A percentile compares a stretch with the other conserved stretches of the same genome.
phyloP scores from a whole-genome alignment of 2,797 vertebrate genomes.

The Enteromius viviparus region DNA sequence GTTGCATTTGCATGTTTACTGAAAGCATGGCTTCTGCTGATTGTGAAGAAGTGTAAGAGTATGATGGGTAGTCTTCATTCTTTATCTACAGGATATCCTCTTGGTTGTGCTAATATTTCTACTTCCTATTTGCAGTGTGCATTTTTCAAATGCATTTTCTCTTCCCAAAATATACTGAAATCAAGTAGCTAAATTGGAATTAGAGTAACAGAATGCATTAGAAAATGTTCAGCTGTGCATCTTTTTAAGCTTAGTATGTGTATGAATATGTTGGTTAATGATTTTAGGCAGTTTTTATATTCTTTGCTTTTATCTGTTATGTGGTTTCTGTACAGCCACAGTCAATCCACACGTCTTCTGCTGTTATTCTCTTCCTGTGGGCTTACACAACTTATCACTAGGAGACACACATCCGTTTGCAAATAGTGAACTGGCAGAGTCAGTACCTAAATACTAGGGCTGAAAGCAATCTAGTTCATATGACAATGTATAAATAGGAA shows the following conservation, averaged over 20 bases:
- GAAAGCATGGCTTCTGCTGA: not conserved
- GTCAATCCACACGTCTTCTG: not conserved
- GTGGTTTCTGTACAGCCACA: conserved; percentile 13
- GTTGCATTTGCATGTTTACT: not conserved
- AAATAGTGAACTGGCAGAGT: not conserved
- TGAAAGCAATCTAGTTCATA: not conserved
- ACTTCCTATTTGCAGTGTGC: not conserved
- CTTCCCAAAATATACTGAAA: not conserved
- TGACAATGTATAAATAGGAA: not conserved
- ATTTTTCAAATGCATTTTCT: not conserved
- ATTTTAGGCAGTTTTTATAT: not conserved
- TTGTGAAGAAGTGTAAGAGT: conserved; percentile 3
- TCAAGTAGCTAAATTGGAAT: not conserved
- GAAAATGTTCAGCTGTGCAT: not conserved
- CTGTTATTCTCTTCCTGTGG: not conserved
- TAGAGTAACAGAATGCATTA: not conserved
- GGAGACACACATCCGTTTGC: not conserved
- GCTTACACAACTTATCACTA: not conserved
- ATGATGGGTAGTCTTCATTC: not conserved
- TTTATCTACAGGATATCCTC: conserved; percentile 40
- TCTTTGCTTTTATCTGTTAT: not conserved
- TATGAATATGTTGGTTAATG: not conserved
- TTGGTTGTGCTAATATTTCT: not conserved
- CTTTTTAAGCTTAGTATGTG: not conserved
- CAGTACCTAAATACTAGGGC: not conserved